Evolutionary conservation across 2,888 invertebrate species (phyloP).

Genomic region (Itoplectis maculator): DNA sequence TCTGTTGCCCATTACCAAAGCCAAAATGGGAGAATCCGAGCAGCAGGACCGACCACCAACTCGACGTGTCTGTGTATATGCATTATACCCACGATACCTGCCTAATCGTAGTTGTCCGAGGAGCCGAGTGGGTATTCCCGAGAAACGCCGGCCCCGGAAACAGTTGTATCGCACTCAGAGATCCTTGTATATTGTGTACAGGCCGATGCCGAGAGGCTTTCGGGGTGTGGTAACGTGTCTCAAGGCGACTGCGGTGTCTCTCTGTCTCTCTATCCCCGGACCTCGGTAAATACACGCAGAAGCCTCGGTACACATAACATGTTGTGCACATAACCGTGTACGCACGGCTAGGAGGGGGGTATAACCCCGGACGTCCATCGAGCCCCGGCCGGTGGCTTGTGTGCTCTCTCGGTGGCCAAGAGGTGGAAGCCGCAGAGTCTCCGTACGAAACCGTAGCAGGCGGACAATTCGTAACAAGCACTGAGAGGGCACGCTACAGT

Average conservation of each 20-base stretch:
- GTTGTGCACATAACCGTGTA: conserved; percentile 11
- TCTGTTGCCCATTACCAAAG: background rate
- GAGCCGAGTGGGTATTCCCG: conserved; percentile 24
- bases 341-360: conserved; percentile 1
- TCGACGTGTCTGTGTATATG: conserved; percentile 2
- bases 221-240: conserved; percentile 5
- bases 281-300: conserved; percentile 25
- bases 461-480: conserved; percentile 17
- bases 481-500: conserved; percentile 14
- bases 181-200: conserved; percentile 24
- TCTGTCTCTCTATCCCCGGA: background rate
- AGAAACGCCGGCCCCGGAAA: background rate
- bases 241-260: background rate
- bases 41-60: background rate
- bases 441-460: background rate
- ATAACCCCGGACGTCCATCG: conserved; percentile 4
- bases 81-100: no score
- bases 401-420: conserved; percentile 25
- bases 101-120: conserved; percentile 22
- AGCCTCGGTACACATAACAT: conserved; percentile 31
- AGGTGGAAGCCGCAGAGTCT: conserved; percentile 17
- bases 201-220: conserved; percentile 28
- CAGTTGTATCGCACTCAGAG: conserved; percentile 28
- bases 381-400: conserved; percentile 15
- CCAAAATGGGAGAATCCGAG: conserved; percentile 25